Evolutionary conservation across 2,888 invertebrate genomes (phyloP), one percentile per base, ranked within the genome.

Genomic region (Orthosia incerta): DNA sequence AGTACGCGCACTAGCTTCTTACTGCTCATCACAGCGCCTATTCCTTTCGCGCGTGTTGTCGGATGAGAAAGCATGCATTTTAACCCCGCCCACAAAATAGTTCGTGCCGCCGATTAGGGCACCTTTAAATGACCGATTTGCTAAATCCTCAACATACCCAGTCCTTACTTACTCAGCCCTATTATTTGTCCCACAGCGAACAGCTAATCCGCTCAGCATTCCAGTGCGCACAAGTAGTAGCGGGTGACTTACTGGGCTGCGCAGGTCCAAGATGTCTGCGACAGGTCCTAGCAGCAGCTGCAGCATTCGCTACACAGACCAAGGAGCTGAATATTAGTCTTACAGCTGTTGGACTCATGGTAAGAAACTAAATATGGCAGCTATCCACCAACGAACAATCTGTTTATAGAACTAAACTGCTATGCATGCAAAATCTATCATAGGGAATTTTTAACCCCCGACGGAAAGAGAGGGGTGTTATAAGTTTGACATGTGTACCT

Each of bases 301-400:
- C 99, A 0, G 99, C 98, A 91, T 99, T 99, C 96, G 99, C 99
- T 26, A 98, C 98, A 20, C 99, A 99, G 96, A 98, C 98, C 57
- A 98, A 99, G 92, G 99, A 99, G 94, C 97, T 99, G 68, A 99
- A 99, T 95, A 99, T 99, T 90, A 99, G 99, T 46, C 97, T 99
- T 56, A 99, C 99, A 9, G 99, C 99, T 57, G 98, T 99, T 67
- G 99, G 99, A 23, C 97, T 99, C 67, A 98, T 99, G 98, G 99
- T 99, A 93, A 92, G 26, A 13, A 15, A 9, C 9, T 39, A 39
- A 39, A 9, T 9, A 39, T 39, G 9, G 1, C 9, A 39, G 39
- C 9, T 39, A 39, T 39, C 39, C 39, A 39, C 39, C 9, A 39
- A 7, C 9, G 39, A 39, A 39, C 9, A 39, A 39, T 39, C 9